Percentiles rank a stretch among this genome's conserved stretches.
Evolutionary conservation across 2,797 vertebrate species (phyloP).

Genomic region (Acanthornis magna): DNA sequence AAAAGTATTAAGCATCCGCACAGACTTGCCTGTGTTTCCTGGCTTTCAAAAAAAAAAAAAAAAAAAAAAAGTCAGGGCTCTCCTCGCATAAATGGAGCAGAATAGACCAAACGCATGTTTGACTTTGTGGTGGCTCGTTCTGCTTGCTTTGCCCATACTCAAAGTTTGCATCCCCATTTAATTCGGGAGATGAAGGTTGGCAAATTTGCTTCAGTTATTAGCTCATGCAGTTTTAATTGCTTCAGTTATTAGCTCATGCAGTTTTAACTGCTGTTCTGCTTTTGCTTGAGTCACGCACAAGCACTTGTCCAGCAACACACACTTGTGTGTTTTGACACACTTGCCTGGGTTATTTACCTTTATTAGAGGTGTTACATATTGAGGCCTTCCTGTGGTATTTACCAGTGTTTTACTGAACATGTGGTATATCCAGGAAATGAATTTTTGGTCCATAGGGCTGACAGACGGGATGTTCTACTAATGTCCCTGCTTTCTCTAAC

Average conservation of each 20-base stretch:
- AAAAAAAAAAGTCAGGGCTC: no score
- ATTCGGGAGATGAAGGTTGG: fast-evolving
- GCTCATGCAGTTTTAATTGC: not conserved
- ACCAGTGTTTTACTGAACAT: not conserved
- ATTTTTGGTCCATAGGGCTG: not conserved
- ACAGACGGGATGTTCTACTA: not conserved
- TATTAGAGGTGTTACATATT: not conserved
- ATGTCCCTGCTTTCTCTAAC: not conserved
- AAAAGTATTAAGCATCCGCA: fast-evolving
- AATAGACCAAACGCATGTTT: fast-evolving
- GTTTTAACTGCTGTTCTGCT: not conserved
- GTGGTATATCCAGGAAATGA: not conserved
- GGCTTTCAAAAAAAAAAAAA: not conserved
- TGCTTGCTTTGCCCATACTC: not conserved
- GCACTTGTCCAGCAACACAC: not conserved
- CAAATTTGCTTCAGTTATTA: not conserved
- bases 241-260: not conserved
- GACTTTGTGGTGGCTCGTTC: not conserved
- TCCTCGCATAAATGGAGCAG: not conserved
- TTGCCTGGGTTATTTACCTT: not conserved
- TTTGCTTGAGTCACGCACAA: not conserved
- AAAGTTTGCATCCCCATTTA: not conserved
- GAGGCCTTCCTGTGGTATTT: not conserved
- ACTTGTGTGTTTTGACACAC: not conserved
- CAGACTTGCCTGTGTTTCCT: not conserved